Evolutionary conservation across 2,888 invertebrate genomes (phyloP), one percentile per base, ranked within the genome.

Genomic region (Ophraella communa): DNA sequence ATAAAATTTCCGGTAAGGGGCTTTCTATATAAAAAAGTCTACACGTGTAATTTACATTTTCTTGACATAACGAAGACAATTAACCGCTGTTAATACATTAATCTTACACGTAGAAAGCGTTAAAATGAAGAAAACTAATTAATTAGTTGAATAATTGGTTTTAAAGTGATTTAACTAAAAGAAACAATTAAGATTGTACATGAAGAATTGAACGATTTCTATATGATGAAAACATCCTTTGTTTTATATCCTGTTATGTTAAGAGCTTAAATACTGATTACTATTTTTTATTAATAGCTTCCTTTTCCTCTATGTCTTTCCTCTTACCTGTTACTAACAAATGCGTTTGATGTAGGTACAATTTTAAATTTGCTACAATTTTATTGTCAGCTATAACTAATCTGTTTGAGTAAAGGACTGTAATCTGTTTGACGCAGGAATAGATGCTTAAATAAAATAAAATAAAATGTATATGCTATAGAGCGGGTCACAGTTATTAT

Each of bases 131-230:
- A 30, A 47, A 60, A 60, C 30, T 21, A 44, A 53, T 53, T 53
- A 44, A 49, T 44, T 39, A 14, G 30, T 17, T 60, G n/a, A 52
- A 60, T 60, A 60, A 60, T 60, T 60, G 44, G 23, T 60, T 52
- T 44, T 10, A 20, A 44, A 52, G 51, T 33, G 52, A 33, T 30
- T 44, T 52, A n/a, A 30, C 24, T 35, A 27, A 59, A 47, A 59
- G 27, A 42, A 52, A 23, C 27, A 52, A 51, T 59, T 59, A 42
- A 58, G 51, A 49, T 49, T 35, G 4, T 11, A 11, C 8, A 17
- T 23, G 8, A 23, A 5, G 27, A 44, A 51, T 14, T 7, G 17
- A 4, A 1, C 8, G 49, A 51, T 51, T 51, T 51, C 49, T 51
- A 24, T 17, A 8, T 21, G 18, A 7, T 39, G 45, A 11, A n/a